A percentile compares a stretch with the other conserved stretches of the same genome.
Conservation (phyloP, 2,888 invertebrate species). For the Halictus ligatus region DNA sequence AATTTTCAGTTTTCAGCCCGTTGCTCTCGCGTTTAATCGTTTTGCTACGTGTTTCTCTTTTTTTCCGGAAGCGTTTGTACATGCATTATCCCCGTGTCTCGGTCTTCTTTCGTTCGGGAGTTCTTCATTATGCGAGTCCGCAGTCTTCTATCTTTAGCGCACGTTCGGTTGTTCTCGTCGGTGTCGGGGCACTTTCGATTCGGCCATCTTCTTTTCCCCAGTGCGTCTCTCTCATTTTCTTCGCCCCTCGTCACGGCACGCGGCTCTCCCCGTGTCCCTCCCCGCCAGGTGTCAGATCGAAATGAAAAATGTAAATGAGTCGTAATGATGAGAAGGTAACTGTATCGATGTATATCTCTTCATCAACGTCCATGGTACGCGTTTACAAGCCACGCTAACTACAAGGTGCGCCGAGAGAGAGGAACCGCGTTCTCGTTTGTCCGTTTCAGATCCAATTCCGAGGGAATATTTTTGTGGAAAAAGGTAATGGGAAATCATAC, state of each 20-base stretch:
- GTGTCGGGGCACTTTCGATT: background rate
- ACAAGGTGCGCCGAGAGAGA: constrained; percentile 24
- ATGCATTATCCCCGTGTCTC: background rate
- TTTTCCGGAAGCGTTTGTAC: background rate
- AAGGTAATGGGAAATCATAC: background rate
- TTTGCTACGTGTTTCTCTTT: background rate
- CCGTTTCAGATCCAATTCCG: background rate
- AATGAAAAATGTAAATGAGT: constrained; percentile 80
- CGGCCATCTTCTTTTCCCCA: background rate
- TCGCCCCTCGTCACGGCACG: constrained; percentile 37
- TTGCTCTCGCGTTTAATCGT: background rate
- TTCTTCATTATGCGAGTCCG: background rate
- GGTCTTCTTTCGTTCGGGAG: too few relatives aligned
- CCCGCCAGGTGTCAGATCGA: constrained; percentile 74
- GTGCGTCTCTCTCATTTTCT: constrained; percentile 21
- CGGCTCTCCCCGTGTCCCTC: constrained; percentile 41
- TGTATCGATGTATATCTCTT: constrained; percentile 76
- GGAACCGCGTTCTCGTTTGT: background rate
- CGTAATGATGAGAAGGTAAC: constrained; percentile 78
- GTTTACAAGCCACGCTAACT: constrained; percentile 39
- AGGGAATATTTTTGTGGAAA: background rate
- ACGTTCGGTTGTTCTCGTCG: background rate
- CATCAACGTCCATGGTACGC: constrained; percentile 63
- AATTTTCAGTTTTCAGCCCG: background rate
- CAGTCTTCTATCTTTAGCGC: background rate